Percentiles rank a stretch among this genome's conserved stretches.
Conservation (phyloP, 2,888 invertebrate species). For the Athalia circularis region DNA sequence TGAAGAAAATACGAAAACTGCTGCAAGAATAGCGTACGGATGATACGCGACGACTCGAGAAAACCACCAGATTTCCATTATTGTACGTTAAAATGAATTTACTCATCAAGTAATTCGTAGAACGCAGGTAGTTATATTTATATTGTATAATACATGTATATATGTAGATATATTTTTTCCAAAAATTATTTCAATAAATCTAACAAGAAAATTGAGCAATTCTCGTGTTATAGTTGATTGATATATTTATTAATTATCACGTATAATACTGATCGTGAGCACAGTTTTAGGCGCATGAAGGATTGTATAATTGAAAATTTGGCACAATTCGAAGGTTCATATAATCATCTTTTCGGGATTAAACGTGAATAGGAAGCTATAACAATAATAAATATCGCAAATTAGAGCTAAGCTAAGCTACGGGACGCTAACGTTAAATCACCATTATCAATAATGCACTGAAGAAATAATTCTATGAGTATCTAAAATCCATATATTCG, state of each 20-base stretch:
- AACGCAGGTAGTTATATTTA: neutral
- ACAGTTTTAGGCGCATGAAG: neutral
- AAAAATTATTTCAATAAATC: neutral
- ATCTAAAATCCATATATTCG: neutral
- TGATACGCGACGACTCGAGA: conserved; percentile 81
- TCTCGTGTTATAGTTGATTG: neutral
- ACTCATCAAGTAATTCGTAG: neutral
- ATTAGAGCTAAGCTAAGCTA: no score
- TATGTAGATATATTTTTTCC: neutral
- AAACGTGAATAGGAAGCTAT: no score
- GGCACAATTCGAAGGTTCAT: no score
- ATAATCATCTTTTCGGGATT: no score
- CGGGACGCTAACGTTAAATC: no score
- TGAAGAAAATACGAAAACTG: conserved; percentile 79
- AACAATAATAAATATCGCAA: no score
- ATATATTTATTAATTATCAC: neutral
- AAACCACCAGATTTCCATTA: conserved; percentile 75
- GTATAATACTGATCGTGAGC: neutral
- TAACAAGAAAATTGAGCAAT: neutral
- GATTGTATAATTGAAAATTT: no score
- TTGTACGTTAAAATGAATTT: conserved; percentile 4
- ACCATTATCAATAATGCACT: neutral
- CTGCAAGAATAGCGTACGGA: conserved; percentile 80
- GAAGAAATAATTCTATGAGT: neutral
- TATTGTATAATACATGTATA: neutral